A percentile compares a stretch with the other conserved stretches of the same genome.
These are phyloP conservation scores for Poecilia wingei DNA, from an alignment of 2,797 vertebrate genomes.

Conservation along the genomic window DNA sequence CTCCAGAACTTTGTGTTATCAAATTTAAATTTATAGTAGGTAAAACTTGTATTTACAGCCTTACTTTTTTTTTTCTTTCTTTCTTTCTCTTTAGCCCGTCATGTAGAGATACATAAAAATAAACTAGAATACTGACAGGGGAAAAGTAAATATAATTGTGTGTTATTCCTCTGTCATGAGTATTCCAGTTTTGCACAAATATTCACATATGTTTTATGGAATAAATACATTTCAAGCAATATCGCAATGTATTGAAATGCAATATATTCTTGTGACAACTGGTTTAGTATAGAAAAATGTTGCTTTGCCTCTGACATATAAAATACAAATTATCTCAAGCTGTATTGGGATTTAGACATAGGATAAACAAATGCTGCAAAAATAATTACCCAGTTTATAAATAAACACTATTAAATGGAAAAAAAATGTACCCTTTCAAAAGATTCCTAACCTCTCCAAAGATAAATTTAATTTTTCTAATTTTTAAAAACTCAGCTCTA, in stretches of 20 bases:
- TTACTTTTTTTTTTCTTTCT: neutral
- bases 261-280: neutral
- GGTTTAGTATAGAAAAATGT: neutral
- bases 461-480: neutral
- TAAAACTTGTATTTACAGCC: neutral
- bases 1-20: neutral
- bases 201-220: neutral
- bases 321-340: neutral
- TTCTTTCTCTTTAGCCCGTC: neutral
- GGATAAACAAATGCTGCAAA: neutral
- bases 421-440: neutral
- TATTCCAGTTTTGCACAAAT: too few relatives aligned
- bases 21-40: neutral
- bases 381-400: neutral
- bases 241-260: neutral
- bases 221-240: neutral
- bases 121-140: neutral
- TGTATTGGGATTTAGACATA: neutral
- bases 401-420: neutral
- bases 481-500: neutral
- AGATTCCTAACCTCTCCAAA: neutral
- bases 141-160: too few relatives aligned
- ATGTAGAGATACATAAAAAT: neutral
- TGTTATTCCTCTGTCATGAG: too few relatives aligned
- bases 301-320: neutral